A percentile compares a stretch with the other conserved stretches of the same genome.
These are phyloP conservation scores for Zootermopsis nevadensis DNA, from an alignment of 2,888 invertebrate species.

Conservation along the genomic window DNA sequence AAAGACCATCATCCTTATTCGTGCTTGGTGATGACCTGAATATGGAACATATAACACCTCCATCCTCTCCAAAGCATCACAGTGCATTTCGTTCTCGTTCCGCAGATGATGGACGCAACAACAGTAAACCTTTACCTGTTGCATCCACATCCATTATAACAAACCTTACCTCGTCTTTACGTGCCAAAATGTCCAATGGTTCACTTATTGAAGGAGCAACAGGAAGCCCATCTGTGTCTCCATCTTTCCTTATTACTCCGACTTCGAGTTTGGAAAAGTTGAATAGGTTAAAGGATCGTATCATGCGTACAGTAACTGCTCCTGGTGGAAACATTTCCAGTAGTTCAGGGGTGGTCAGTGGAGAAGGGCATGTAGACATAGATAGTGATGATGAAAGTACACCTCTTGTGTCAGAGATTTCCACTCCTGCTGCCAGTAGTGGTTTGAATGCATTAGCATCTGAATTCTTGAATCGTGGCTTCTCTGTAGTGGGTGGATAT, in stretches of 20 bases:
- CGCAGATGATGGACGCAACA: conserved; percentile 56
- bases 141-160: conserved; percentile 39
- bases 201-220: conserved; percentile 37
- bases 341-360: conserved; percentile 48
- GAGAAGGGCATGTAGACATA: conserved; percentile 50
- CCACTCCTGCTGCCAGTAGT: conserved; percentile 58
- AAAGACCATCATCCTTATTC: conserved; percentile 50
- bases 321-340: conserved; percentile 58
- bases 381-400: conserved; percentile 76
- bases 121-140: conserved; percentile 33
- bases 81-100: conserved; percentile 59
- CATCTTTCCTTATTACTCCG: conserved; percentile 50
- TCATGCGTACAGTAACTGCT: conserved; percentile 60
- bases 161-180: conserved; percentile 37
- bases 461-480: conserved; percentile 47
- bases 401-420: conserved; percentile 70
- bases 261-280: conserved; percentile 59
- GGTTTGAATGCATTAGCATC: background rate
- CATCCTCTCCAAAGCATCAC: conserved; percentile 58
- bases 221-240: conserved; percentile 37
- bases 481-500: conserved; percentile 41
- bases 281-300: conserved; percentile 61
- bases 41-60: conserved; percentile 56
- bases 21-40: conserved; percentile 45
- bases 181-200: conserved; percentile 33